Evolutionary conservation across 2,888 invertebrate genomes (phyloP).

Genomic region (Vesta saturnalis): DNA sequence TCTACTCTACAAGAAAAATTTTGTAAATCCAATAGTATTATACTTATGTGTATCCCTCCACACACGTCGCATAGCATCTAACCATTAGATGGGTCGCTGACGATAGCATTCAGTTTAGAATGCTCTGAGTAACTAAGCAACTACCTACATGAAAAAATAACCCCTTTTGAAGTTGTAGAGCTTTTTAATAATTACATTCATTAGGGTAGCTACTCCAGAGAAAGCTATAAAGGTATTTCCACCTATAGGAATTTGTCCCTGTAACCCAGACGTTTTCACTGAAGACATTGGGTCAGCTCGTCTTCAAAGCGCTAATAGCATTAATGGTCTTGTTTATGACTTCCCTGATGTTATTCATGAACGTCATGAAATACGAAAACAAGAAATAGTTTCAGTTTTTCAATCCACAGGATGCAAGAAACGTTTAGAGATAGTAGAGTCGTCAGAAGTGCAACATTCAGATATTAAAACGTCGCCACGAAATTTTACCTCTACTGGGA

Average conservation of each 20-base stretch:
- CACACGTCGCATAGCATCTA: too few species aligned
- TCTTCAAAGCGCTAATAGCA: too few species aligned
- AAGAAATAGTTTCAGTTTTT: background rate
- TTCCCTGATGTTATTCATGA: background rate
- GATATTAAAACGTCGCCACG: background rate
- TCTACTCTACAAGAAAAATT: too few species aligned
- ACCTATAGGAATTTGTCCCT: slow-evolving; percentile 18
- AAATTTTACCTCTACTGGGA: slow-evolving; percentile 1
- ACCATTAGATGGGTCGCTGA: too few species aligned
- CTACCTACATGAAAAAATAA: slow-evolving; percentile 20
- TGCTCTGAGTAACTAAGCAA: slow-evolving; percentile 19
- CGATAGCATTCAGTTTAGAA: slow-evolving; percentile 2
- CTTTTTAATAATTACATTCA: slow-evolving; percentile 21
- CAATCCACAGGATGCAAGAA: slow-evolving; percentile 1
- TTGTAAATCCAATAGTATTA: too few species aligned
- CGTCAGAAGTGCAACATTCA: background rate
- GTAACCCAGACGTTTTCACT: slow-evolving; percentile 21
- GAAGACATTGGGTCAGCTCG: slow-evolving; percentile 19
- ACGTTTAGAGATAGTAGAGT: background rate
- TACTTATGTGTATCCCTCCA: too few species aligned
- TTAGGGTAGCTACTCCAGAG: slow-evolving; percentile 19
- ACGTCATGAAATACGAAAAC: background rate
- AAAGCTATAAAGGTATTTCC: slow-evolving; percentile 25
- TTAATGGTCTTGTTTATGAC: background rate
- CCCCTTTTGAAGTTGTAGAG: slow-evolving; percentile 19